Base-by-base conservation (phyloP, 2,797 vertebrate genomes). In the Anguilla marmorata region DNA sequence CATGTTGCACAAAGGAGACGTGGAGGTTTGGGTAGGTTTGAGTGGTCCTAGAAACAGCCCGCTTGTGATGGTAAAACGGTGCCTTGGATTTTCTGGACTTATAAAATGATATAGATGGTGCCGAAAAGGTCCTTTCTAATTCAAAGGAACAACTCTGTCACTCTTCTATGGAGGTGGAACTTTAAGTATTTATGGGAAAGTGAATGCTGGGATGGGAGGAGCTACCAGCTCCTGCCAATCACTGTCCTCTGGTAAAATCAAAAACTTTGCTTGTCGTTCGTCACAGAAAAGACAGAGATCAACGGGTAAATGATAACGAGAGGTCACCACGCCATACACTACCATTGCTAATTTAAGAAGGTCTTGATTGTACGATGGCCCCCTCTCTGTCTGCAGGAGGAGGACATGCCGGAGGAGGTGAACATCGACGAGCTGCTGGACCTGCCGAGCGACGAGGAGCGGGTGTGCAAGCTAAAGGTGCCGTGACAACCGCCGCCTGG, bases 341-440 rank as follows among this genome's bases (percentile, higher is more conserved):
- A 69, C 24, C 24, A 27, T 12, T 11, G 9, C 27, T 11, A 33
- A 37, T 82, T 50, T 24, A 24, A 21, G 41, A 45, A 5, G 41
- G 41, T 21, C 14, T n/a, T 45, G 54, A 48, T 12, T 58, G 54
- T 16, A 19, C 83, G 87, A 83, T 19, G 87, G 84, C 60, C 8
- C 66, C 86, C 41, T 91, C 79, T 89, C 41, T 86, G 14, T 37
- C 88, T 66, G 52, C 91, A 97, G 97, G 97, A 97, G 90, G 93
- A 95, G 0, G 92, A 95, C 66, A 97, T 97, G 95, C 97, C 97
- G 0, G 96, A 97, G 48, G 97, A 97, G 90, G 95, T 97, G 90
- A 97, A 97, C 91, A 97, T 97, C 0, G 97, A 97, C 0, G 95
- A 97, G 0, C 87, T 97, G 33, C 89, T 97, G 91, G 96, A 97